Base-by-base conservation (phyloP, 2,113 vertebrate genomes). In the Chascanopsetta lugubris region DNA sequence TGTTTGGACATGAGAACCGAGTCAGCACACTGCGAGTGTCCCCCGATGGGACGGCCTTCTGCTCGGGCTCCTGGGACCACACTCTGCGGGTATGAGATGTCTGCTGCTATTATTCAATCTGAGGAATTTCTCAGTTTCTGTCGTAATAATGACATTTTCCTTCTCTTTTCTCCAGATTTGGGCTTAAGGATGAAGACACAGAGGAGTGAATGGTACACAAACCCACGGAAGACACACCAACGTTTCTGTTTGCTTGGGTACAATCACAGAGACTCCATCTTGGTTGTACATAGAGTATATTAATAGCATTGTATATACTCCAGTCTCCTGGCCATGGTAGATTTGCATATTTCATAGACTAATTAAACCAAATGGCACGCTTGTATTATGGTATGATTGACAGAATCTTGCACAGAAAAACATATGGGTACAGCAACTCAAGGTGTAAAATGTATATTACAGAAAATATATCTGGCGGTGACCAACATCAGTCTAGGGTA, bases 41-140 rank as follows among this genome's bases (percentile, higher is more conserved):
- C 22, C 96, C 97, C 0, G 97, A 99, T 0, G 97, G 97, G 27
- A 99, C 97, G 0, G 94, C 96, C 0, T 99, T 99, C 92, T 95
- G 94, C 90, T 95, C 97, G 0, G 97, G 97, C 47, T 99, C 97
- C 24, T 99, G 97, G 97, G 97, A 99, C 79, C 96, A 99, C 82
- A 99, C 97, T 45, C 93, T 99, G 2, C 93, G 97, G 75, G 97
- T 99, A 82, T 89, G 22, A 48, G 8, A 63, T 21, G 20, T 24
- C 17, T 5, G 1, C 26, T 22, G 8, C 38, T 30, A 20, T n/a
- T n/a, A 8, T 66, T 26, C 21, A 1, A 24, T 40, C 9, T 46
- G 56, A 30, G 9, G n/a, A 27, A 8, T 5, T 56, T 42, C 22
- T 8, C 7, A 26, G 1, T 26, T 21, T 56, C 26, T 57, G 1